Evolutionary conservation across 2,113 vertebrate genomes (phyloP).

Genomic region (Pteruthius melanotis): DNA sequence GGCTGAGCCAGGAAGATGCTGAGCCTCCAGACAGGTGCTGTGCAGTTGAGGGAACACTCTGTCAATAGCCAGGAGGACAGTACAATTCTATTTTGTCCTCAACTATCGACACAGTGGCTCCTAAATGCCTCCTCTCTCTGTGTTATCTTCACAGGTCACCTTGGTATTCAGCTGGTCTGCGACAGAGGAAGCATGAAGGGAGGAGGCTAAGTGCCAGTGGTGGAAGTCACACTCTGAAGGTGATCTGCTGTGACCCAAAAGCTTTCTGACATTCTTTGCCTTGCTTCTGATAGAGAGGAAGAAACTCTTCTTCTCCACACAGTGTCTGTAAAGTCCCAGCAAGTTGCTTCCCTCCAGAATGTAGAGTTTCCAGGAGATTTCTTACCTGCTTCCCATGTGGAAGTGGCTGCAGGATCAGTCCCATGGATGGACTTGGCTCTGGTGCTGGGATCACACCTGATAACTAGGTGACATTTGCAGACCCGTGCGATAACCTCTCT

Average conservation of each 20-base stretch:
- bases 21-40: background rate
- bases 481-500: background rate
- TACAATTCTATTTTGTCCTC: constrained; percentile 44
- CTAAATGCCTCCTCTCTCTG: constrained; percentile 69
- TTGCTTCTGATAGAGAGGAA: constrained; percentile 32
- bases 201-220: constrained; percentile 67
- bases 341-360: background rate
- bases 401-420: background rate
- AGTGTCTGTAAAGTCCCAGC: background rate
- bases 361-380: background rate
- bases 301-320: constrained; percentile 38
- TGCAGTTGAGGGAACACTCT: constrained; percentile 57
- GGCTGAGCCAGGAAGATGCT: background rate
- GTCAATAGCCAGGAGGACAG: constrained; percentile 65
- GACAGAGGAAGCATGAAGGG: constrained; percentile 63
- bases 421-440: background rate
- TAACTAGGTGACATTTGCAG: background rate
- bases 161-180: constrained; percentile 63
- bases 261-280: constrained; percentile 45
- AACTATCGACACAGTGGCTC: constrained; percentile 69
- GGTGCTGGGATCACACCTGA: background rate
- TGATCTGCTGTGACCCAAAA: constrained; percentile 62
- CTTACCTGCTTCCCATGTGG: background rate
- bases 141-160: constrained; percentile 71
- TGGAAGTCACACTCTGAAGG: constrained; percentile 58